phyloP scores from a whole-genome alignment of 2,888 invertebrate genomes.

The Sericinus montela region DNA sequence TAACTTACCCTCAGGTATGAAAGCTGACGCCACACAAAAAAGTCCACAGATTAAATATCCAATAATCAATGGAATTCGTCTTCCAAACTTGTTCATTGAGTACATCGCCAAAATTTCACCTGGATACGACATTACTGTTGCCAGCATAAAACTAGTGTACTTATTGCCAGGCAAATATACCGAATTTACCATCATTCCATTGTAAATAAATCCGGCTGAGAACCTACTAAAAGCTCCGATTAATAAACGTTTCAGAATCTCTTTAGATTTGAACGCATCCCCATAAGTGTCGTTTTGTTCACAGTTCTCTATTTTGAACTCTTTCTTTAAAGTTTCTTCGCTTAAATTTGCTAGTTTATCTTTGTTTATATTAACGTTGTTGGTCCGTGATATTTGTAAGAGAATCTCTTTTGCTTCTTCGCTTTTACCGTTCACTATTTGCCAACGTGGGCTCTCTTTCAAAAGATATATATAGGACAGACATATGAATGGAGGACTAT shows the following conservation, averaged over 20 bases:
- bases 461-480: conserved; percentile 41
- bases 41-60: conserved; percentile 47
- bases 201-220: conserved; percentile 56
- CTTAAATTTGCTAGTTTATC: conserved; percentile 42
- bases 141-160: conserved; percentile 54
- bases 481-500: conserved; percentile 49
- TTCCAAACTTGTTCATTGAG: conserved; percentile 56
- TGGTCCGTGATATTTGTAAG: conserved; percentile 41
- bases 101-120: conserved; percentile 55
- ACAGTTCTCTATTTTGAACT: conserved; percentile 43
- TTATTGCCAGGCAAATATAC: conserved; percentile 61
- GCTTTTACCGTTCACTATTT: conserved; percentile 48
- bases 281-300: conserved; percentile 42
- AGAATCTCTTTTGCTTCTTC: conserved; percentile 47
- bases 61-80: conserved; percentile 46
- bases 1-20: conserved; percentile 50
- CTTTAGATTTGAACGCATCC: conserved; percentile 45
- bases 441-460: conserved; percentile 62
- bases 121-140: conserved; percentile 60
- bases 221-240: conserved; percentile 45
- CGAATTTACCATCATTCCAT: conserved; percentile 57
- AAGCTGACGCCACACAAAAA: conserved; percentile 43
- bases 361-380: conserved; percentile 45
- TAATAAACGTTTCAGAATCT: conserved; percentile 44
- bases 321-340: conserved; percentile 38